Conservation (phyloP, 2,113 vertebrate genomes). For the Mus spicilegus region DNA sequence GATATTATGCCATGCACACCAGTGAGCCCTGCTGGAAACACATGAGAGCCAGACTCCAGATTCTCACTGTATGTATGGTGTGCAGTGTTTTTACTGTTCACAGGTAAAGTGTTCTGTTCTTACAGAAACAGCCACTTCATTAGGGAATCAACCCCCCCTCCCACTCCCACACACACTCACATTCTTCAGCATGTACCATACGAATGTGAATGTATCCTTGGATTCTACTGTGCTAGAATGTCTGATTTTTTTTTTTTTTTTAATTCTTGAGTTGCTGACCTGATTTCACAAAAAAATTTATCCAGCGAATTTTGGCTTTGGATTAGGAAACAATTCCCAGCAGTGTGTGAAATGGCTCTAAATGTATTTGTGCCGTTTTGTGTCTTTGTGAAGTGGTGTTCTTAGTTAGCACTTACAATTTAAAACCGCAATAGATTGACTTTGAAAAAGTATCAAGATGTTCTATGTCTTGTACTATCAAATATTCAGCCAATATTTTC, state of each 20-base stretch:
- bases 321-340: background rate
- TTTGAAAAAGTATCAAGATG: background rate
- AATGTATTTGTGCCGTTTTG: background rate
- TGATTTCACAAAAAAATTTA: background rate
- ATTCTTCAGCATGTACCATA: background rate
- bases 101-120: background rate
- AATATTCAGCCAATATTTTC: background rate
- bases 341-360: background rate
- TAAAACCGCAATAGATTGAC: background rate
- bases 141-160: background rate
- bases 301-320: background rate
- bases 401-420: background rate
- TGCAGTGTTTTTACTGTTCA: background rate
- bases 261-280: background rate
- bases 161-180: too few species aligned
- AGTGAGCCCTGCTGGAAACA: background rate
- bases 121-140: background rate
- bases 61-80: background rate
- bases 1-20: background rate
- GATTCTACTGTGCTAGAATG: background rate
- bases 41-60: background rate
- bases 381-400: background rate
- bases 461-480: background rate
- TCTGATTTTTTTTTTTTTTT: background rate
- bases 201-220: background rate